Conservation (phyloP, 2,113 vertebrate genomes). For the Siniperca knerii region DNA sequence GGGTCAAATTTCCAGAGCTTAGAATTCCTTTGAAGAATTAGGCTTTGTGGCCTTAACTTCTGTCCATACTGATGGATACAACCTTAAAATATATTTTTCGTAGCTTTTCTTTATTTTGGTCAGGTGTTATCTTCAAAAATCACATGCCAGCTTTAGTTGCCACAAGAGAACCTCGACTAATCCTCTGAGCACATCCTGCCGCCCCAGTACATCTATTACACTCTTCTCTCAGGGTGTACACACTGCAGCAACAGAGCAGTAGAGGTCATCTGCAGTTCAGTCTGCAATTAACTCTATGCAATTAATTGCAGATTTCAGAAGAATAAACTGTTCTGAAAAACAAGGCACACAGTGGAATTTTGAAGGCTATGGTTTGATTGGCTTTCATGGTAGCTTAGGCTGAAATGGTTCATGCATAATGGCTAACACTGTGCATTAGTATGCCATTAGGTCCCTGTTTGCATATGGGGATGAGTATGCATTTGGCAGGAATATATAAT, state of each 20-base stretch:
- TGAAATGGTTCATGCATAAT: constrained; percentile 70
- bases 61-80: neutral
- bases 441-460: constrained; percentile 71
- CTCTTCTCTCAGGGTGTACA: constrained; percentile 40
- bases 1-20: constrained; percentile 55
- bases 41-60: neutral
- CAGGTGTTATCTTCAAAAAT: constrained; percentile 49
- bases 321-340: constrained; percentile 66
- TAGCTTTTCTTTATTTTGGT: constrained; percentile 32
- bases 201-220: constrained; percentile 38
- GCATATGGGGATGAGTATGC: constrained; percentile 53
- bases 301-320: constrained; percentile 75
- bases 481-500: constrained; percentile 68
- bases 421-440: constrained; percentile 70
- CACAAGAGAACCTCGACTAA: constrained; percentile 34
- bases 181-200: constrained; percentile 45
- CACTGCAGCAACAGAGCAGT: constrained; percentile 39
- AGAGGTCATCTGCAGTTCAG: constrained; percentile 75
- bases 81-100: neutral
- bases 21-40: constrained; percentile 41
- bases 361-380: constrained; percentile 66
- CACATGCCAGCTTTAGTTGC: constrained; percentile 36
- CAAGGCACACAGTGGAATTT: constrained; percentile 63
- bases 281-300: constrained; percentile 71
- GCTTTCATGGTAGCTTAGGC: constrained; percentile 74